Conservation (phyloP, 1,140 invertebrate genomes). For the Drosophila takahashii region DNA sequence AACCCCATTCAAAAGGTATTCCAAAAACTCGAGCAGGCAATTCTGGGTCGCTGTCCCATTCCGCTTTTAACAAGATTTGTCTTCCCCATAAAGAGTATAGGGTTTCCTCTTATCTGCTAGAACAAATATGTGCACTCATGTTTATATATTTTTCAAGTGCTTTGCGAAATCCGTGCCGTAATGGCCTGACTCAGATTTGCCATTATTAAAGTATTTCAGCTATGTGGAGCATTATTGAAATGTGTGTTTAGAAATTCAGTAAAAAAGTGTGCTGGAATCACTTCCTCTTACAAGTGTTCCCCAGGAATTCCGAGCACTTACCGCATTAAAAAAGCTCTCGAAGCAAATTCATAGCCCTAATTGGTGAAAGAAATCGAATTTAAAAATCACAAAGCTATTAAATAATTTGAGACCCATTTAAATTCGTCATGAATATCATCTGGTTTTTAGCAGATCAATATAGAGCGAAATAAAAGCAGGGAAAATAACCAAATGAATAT, state of each 20-base stretch:
- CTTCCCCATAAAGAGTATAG: constrained; percentile 15
- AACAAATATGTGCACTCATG: constrained; percentile 39
- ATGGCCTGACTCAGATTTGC: constrained; percentile 38
- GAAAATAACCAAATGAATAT: constrained; percentile 7
- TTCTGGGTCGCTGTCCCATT: constrained; percentile 22
- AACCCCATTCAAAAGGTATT: constrained; percentile 22
- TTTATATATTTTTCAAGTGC: constrained; percentile 30
- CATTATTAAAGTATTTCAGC: constrained; percentile 22
- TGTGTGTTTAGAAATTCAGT: constrained; percentile 7
- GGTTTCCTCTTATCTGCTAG: constrained; percentile 32
- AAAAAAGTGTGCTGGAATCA: neutral
- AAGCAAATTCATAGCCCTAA: constrained; percentile 20
- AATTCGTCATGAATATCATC: constrained; percentile 40
- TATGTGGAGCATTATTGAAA: constrained; percentile 22
- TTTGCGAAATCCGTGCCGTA: constrained; percentile 20
- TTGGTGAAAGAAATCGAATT: constrained; percentile 10
- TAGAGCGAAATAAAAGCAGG: constrained; percentile 9
- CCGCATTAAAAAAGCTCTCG: constrained; percentile 1
- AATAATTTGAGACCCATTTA: constrained; percentile 38
- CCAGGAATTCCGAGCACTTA: neutral
- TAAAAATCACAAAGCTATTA: constrained; percentile 27
- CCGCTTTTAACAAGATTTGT: constrained; percentile 45
- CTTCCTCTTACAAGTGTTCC: constrained; percentile 18
- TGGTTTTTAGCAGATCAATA: constrained; percentile 30
- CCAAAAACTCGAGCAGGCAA: constrained; percentile 30